Base-by-base conservation (phyloP, 2,888 invertebrate genomes). In the Dasypogon diadema region DNA sequence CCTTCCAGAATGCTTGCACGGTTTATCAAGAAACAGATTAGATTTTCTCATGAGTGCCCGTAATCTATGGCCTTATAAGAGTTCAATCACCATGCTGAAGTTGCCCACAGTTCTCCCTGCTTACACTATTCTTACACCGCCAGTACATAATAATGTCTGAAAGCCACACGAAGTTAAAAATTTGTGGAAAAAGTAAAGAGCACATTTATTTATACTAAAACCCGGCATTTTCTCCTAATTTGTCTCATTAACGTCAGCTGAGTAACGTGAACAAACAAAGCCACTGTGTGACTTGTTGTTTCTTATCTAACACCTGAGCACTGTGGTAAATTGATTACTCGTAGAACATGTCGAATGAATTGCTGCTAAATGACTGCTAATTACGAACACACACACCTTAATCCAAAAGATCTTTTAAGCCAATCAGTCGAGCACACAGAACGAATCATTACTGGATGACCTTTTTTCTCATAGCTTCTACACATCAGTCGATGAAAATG, bases 281-380 rank as follows among this genome's bases (percentile, higher is more conserved):
- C 42, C 3, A 12, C 12, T 42, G 6, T 12, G n/a, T 42, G 12
- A 42, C n/a, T 42, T 42, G 42, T 42, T 6, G 42, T 6, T n/a
- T 12, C 42, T 42, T 12, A 42, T 42, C 42, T 42, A 42, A 42
- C 42, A 42, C 42, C n/a, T 42, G 42, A 42, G 42, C 42, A 37
- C 37, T 18, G 65, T 18, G 14, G 14, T 22, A 48, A 56, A 68
- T 68, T 68, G 65, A 68, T 68, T 68, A 22, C 22, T 21, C 26
- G 65, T 18, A n/a, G n/a, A n/a, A 12, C 34, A 37, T 26, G 48
- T 26, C 48, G 24, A 24, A 65, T 42, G 26, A 48, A 65, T 65
- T 65, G 34, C 65, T 14, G 24, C 24, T 48, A 68, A 68, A 46
- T 68, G 48, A 48, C 46, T 68, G 65, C 65, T 68, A 68, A 68